phyloP scores from a whole-genome alignment of 1,140 invertebrate genomes.

The Pseudomyrmex concolor region DNA sequence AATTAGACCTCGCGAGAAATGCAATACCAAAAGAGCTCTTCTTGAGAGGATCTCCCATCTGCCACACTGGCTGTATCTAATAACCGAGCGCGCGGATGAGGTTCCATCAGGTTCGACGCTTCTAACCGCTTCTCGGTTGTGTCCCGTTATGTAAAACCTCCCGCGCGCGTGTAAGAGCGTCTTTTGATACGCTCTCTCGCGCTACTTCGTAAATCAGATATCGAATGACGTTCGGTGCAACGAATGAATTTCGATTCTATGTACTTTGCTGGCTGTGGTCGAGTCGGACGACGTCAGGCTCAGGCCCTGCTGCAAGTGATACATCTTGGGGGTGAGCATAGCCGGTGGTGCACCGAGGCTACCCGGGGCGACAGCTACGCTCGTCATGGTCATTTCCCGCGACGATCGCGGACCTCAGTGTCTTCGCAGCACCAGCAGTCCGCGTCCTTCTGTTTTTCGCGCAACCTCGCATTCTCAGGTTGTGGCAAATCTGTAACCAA shows the following conservation, averaged over 20 bases:
- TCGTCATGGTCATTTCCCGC: constrained; percentile 81
- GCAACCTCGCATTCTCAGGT: constrained; percentile 78
- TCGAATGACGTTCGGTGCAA: neutral
- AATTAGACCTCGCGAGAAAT: constrained; percentile 16
- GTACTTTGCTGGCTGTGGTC: constrained; percentile 73
- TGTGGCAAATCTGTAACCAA: constrained; percentile 50
- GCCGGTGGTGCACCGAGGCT: constrained; percentile 76
- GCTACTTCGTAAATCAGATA: constrained; percentile 11
- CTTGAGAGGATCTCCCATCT: neutral
- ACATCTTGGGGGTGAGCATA: constrained; percentile 76
- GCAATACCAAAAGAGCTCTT: constrained; percentile 31
- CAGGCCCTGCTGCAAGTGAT: constrained; percentile 74
- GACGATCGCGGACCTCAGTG: constrained; percentile 69
- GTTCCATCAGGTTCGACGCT: constrained; percentile 18
- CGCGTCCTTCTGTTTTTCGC: constrained; percentile 70
- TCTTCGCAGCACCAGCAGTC: constrained; percentile 72
- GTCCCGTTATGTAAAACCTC: constrained; percentile 53
- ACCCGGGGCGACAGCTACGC: constrained; percentile 80
- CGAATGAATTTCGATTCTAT: neutral
- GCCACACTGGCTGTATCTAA: constrained; percentile 27
- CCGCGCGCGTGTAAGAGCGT: neutral
- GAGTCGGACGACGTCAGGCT: constrained; percentile 66
- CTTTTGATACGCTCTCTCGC: constrained; percentile 42
- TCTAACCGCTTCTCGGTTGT: constrained; percentile 34
- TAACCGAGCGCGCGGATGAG: constrained; percentile 37